A percentile compares a stretch with the other conserved stretches of the same genome.
These are phyloP conservation scores for Merluccius polli DNA, from an alignment of 2,797 vertebrate species.

Conservation along the genomic window DNA sequence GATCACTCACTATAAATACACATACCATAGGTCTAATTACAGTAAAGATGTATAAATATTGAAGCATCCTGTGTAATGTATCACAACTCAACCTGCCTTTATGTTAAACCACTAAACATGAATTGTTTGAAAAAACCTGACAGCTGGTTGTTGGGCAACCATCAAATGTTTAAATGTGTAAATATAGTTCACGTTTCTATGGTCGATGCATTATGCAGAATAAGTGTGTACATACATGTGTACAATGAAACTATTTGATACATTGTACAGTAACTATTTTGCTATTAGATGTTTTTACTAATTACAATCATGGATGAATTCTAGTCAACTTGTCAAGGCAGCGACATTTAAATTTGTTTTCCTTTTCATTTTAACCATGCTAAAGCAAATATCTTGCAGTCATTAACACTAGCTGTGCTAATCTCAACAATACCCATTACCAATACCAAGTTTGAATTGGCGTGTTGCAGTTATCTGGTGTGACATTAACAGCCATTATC, in stretches of 20 bases:
- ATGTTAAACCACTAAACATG: neutral
- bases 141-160: conserved; percentile 66
- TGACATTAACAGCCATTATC: neutral
- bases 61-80: neutral
- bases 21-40: neutral
- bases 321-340: neutral
- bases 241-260: neutral
- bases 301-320: neutral
- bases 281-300: neutral
- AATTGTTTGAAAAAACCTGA: conserved; percentile 44
- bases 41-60: neutral
- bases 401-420: neutral
- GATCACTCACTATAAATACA: neutral
- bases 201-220: neutral
- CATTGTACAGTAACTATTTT: neutral
- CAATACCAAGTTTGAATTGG: neutral
- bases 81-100: neutral
- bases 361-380: neutral
- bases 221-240: neutral
- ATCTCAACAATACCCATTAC: no score
- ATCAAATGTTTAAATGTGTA: conserved; percentile 76
- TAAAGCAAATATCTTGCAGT: neutral
- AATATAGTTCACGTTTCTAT: conserved; percentile 24
- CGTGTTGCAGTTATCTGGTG: neutral
- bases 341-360: neutral